Conservation (phyloP, 1,140 invertebrate species). For the Papilio polyxenes region DNA sequence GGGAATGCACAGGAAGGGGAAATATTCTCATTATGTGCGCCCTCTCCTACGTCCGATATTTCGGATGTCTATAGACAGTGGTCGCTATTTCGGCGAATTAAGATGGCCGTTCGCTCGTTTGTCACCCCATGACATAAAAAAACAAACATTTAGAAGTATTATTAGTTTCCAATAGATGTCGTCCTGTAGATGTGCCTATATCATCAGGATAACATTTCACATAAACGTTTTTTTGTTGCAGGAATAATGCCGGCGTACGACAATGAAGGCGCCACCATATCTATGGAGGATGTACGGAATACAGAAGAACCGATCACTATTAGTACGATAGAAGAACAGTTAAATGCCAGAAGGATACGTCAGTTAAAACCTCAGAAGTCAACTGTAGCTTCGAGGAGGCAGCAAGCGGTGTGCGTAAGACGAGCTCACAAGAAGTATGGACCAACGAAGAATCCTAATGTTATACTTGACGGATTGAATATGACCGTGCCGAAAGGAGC, state of each 20-base stretch:
- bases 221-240: constrained; percentile 45
- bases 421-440: constrained; percentile 93
- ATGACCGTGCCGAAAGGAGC: constrained; percentile 95
- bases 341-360: constrained; percentile 59
- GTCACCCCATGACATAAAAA: no score
- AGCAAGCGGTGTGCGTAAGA: constrained; percentile 91
- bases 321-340: constrained; percentile 61
- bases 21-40: no score
- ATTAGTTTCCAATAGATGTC: neutral
- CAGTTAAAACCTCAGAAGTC: constrained; percentile 85
- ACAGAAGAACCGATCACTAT: constrained; percentile 51
- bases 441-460: constrained; percentile 89
- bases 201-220: neutral
- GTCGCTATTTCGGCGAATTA: no score
- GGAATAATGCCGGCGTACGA: constrained; percentile 74
- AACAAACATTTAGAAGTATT: no score
- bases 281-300: constrained; percentile 68
- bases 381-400: constrained; percentile 85
- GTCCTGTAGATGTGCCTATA: neutral
- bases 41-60: no score
- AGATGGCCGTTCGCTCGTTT: no score
- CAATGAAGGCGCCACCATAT: constrained; percentile 74
- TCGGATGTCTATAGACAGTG: no score
- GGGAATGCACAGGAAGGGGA: no score
- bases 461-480: constrained; percentile 92